Percentiles rank a stretch among this genome's conserved stretches.
phyloP scores from a whole-genome alignment of 64 coral and sea anemone species.

The Montipora foliosa region DNA sequence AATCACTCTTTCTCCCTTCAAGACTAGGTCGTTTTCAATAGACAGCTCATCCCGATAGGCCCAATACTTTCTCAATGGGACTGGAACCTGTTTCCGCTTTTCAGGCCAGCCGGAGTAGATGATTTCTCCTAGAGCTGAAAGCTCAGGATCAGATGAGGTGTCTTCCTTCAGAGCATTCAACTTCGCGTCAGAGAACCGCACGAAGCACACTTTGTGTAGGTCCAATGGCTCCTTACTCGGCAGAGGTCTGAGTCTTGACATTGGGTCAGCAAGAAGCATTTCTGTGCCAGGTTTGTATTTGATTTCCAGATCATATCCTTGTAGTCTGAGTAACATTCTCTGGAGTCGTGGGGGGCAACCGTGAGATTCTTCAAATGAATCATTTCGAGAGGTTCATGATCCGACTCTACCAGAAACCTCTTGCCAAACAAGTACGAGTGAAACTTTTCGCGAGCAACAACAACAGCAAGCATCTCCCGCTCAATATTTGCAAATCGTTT shows the following conservation, averaged over 20 bases:
- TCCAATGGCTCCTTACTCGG: background rate
- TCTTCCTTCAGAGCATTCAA: constrained; percentile 1
- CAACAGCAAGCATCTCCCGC: constrained; percentile 10
- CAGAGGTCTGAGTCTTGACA: constrained; percentile 13
- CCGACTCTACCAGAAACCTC: constrained; percentile 19
- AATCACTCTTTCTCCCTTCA: constrained; percentile 34
- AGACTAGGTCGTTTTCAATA: constrained; percentile 12
- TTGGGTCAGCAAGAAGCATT: background rate
- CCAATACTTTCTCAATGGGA: no score
- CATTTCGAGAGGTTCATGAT: constrained; percentile 29
- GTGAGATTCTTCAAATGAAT: constrained; percentile 24
- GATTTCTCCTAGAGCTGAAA: constrained; percentile 9
- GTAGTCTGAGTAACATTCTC: constrained; percentile 4
- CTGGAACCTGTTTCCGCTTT: no score
- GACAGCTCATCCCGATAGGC: constrained; percentile 9
- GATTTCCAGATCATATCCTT: constrained; percentile 35
- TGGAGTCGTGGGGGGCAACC: constrained; percentile 44
- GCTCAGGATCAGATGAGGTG: constrained; percentile 19
- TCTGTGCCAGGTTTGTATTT: constrained; percentile 47
- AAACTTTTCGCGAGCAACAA: background rate
- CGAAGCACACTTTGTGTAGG: background rate
- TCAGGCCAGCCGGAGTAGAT: background rate
- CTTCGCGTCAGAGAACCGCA: background rate
- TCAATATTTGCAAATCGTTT: background rate
- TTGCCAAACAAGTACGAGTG: constrained; percentile 30